phyloP scores from a whole-genome alignment of 2,113 vertebrate species.

The Mionectes macconnelli region DNA sequence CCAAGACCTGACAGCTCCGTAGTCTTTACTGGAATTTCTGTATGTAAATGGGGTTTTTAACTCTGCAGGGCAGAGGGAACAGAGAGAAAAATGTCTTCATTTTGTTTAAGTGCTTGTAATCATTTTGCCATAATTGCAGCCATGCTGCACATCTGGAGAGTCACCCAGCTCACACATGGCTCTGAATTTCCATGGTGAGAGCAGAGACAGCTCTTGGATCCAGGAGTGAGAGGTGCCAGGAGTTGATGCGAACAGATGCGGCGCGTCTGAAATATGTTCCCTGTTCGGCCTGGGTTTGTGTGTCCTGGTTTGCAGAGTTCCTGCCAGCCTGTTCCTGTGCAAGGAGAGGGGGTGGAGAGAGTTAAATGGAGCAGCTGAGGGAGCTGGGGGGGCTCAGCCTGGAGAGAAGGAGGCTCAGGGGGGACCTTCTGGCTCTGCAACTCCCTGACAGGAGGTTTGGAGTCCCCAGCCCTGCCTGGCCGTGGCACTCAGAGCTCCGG shows the following conservation, averaged over 20 bases:
- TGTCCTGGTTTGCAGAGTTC: not conserved
- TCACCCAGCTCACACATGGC: not conserved
- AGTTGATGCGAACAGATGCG: not conserved
- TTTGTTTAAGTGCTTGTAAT: constrained; percentile 36
- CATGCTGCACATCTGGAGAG: constrained; percentile 25
- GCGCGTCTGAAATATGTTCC: not conserved
- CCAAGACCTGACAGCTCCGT: not conserved
- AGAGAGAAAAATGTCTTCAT: constrained; percentile 37
- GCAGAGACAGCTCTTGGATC: not conserved
- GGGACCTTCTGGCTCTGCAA: not conserved
- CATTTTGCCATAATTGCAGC: constrained; percentile 15
- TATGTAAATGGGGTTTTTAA: constrained; percentile 14
- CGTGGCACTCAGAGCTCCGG: not conserved
- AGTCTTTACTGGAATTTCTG: not conserved
- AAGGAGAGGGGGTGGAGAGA: fast-evolving
- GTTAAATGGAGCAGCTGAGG: not conserved
- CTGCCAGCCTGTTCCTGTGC: not conserved
- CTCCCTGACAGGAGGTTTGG: not conserved
- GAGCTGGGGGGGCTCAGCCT: not conserved
- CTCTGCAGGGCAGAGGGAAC: not conserved
- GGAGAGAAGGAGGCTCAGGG: not conserved
- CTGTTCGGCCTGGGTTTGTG: fast-evolving
- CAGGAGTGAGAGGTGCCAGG: not conserved
- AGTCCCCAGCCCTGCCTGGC: not conserved
- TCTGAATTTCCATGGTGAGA: not conserved